Percentiles rank a stretch among this genome's conserved stretches.
Evolutionary conservation across 1,140 invertebrate species (phyloP).

Genomic region (Ceratina calcarata): DNA sequence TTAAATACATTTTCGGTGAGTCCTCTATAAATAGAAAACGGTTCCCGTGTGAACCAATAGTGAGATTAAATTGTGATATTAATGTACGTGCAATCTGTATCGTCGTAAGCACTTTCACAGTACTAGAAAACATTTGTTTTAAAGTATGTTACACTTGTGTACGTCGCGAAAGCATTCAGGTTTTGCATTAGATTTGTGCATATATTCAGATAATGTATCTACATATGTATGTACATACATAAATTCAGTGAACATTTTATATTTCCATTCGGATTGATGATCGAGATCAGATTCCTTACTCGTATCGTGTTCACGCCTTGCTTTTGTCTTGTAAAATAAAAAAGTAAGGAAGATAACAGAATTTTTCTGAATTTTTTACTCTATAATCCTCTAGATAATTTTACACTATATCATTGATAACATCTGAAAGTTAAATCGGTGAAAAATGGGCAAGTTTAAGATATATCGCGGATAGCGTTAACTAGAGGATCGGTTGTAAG

Average conservation of each 20-base stretch:
- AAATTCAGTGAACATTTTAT: neutral
- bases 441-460: no score
- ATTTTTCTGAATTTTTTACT: no score
- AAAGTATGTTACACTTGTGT: neutral
- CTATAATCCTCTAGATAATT: no score
- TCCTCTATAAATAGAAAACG: conserved; percentile 60
- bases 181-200: neutral
- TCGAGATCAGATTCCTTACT: no score
- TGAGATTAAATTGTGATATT: neutral
- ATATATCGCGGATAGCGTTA: no score
- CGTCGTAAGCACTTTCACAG: neutral
- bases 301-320: no score
- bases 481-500: neutral
- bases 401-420: no score
- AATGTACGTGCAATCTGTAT: neutral
- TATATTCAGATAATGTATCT: neutral
- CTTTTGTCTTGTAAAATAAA: no score
- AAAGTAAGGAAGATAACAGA: no score
- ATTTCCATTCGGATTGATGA: neutral
- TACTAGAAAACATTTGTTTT: neutral
- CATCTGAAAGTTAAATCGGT: no score
- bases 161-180: neutral
- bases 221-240: neutral
- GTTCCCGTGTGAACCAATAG: neutral
- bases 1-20: conserved; percentile 51